A percentile compares a stretch with the other conserved stretches of the same genome.
These are phyloP conservation scores for Rhinophrynus dorsalis DNA, from an alignment of 2,797 vertebrate species.

Conservation along the genomic window DNA sequence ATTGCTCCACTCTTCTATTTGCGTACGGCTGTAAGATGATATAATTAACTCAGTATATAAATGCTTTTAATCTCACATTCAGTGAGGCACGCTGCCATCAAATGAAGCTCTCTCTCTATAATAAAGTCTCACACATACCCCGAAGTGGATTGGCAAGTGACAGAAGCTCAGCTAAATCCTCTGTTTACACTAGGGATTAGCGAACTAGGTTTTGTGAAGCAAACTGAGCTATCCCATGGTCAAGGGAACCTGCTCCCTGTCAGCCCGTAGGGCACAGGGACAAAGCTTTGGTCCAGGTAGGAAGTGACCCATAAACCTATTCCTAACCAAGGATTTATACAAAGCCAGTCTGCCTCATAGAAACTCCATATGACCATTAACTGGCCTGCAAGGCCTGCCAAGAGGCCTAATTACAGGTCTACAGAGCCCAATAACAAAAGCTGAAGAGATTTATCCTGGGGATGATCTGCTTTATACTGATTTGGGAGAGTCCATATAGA, in stretches of 20 bases:
- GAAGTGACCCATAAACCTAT: conserved; percentile 98
- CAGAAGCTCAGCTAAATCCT: conserved; percentile 83
- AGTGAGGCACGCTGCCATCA: too few species aligned
- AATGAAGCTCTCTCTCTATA: too few species aligned
- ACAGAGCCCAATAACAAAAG: conserved; percentile 96
- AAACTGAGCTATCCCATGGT: conserved; percentile 71
- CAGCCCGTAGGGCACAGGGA: conserved; percentile 74
- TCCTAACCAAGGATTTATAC: conserved; percentile 85
- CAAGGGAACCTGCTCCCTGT: conserved; percentile 77
- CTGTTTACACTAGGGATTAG: conserved; percentile 85
- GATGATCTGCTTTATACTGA: conserved; percentile 98
- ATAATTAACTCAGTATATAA: too few species aligned
- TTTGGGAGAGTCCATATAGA: conserved; percentile 98
- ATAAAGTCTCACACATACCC: conserved; percentile 71
- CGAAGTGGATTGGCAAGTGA: conserved; percentile 81
- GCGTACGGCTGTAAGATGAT: too few species aligned
- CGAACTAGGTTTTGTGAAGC: conserved; percentile 63
- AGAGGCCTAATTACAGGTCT: conserved; percentile 97
- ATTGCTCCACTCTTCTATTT: too few species aligned
- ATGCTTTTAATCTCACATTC: not conserved
- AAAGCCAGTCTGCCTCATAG: conserved; percentile 84
- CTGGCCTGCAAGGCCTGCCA: conserved; percentile 82
- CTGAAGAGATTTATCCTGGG: conserved; percentile 93
- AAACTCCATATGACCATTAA: conserved; percentile 87
- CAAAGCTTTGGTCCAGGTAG: conserved; percentile 87